Percentiles rank a stretch among this genome's conserved stretches.
Conservation (phyloP, 2,797 vertebrate species). For the Prionace glauca region DNA sequence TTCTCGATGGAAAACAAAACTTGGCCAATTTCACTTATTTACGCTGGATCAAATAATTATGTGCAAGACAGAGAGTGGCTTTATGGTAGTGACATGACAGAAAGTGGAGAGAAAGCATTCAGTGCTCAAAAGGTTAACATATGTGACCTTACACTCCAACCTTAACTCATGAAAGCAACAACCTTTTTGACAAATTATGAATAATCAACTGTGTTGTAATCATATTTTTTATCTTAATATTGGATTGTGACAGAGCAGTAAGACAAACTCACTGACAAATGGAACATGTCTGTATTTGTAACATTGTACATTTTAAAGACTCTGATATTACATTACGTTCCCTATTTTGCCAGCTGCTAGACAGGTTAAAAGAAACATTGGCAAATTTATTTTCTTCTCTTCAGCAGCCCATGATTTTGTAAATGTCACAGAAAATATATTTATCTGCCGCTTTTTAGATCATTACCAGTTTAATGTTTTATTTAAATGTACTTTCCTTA, state of each 20-base stretch:
- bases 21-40: neutral
- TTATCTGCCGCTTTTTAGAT: slow-evolving; percentile 36
- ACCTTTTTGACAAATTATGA: neutral
- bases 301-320: neutral
- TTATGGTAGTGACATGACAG: neutral
- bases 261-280: neutral
- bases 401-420: slow-evolving; percentile 37
- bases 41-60: neutral
- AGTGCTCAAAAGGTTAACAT: neutral
- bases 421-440: slow-evolving; percentile 36
- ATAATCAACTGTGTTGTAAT: neutral
- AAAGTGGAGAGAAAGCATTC: neutral
- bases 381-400: neutral
- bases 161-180: neutral
- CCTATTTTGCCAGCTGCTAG: neutral
- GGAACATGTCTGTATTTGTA: neutral
- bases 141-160: neutral
- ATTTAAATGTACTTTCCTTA: neutral
- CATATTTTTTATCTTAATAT: neutral
- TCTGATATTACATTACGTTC: neutral
- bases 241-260: neutral
- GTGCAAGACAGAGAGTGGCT: neutral
- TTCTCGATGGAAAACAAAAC: neutral
- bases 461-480: slow-evolving; percentile 37
- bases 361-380: neutral